A percentile compares a stretch with the other conserved stretches of the same genome.
phyloP scores from a whole-genome alignment of 2,113 vertebrate genomes.

The Mohoua ochrocephala region DNA sequence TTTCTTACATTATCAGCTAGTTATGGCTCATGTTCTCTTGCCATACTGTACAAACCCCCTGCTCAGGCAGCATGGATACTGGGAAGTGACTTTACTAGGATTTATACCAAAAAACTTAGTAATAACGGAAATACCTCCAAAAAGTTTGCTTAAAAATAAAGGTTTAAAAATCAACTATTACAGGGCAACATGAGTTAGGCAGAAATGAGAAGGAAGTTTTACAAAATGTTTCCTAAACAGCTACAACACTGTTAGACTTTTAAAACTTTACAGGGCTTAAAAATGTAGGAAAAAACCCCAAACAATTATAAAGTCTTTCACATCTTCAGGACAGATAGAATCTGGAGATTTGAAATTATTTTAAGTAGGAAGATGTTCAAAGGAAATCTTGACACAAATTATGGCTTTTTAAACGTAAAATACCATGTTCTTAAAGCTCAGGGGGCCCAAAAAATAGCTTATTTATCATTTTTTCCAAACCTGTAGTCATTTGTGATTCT shows the following conservation, averaged over 20 bases:
- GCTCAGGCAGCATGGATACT: neutral
- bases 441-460: neutral
- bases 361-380: neutral
- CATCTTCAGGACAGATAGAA: neutral
- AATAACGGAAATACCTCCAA: neutral
- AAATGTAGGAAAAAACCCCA: neutral
- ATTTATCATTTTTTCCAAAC: neutral
- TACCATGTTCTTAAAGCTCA: neutral
- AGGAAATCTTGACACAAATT: constrained; percentile 13
- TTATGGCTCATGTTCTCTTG: neutral
- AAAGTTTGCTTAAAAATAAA: neutral
- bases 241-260: neutral
- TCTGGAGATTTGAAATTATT: neutral
- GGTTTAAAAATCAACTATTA: neutral
- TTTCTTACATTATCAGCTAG: neutral
- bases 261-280: neutral
- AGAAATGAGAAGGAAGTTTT: neutral
- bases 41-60: neutral
- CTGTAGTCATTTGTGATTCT: neutral
- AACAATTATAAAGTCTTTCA: neutral
- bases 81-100: neutral
- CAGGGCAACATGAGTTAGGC: neutral
- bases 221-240: neutral
- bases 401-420: neutral
- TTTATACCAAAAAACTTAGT: neutral